Conservation (phyloP, 92 coral and sea anemone genomes). For the Blastomussa wellsi region DNA sequence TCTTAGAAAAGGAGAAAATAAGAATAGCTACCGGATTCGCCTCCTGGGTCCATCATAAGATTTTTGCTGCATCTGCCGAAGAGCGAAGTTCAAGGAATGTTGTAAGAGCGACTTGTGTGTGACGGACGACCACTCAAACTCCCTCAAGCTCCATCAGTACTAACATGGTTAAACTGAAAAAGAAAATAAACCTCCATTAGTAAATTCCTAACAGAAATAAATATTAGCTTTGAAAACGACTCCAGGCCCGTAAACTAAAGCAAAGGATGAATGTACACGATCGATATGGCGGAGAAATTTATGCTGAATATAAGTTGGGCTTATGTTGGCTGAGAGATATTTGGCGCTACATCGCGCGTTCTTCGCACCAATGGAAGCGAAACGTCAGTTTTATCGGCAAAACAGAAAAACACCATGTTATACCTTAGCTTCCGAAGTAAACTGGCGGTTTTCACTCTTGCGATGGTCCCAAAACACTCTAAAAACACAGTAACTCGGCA, state of each 20-base stretch:
- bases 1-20: neutral
- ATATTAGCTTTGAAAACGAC: conserved; percentile 13
- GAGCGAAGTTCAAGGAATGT: conserved; percentile 38
- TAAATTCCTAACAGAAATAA: neutral
- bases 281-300: conserved; percentile 31
- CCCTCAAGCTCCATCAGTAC: neutral
- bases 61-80: conserved; percentile 36
- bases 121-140: conserved; percentile 26
- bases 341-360: neutral
- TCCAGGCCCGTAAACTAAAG: conserved; percentile 1
- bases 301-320: conserved; percentile 50
- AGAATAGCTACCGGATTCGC: conserved; percentile 34
- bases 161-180: conserved; percentile 40
- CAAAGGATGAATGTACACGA: conserved; percentile 3
- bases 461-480: conserved; percentile 4
- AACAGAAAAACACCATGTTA: neutral
- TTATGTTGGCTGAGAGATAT: neutral
- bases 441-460: conserved; percentile 11
- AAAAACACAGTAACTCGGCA: conserved; percentile 31
- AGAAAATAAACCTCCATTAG: conserved; percentile 1
- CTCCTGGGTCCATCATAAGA: conserved; percentile 34
- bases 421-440: conserved; percentile 37
- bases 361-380: neutral
- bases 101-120: neutral
- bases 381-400: neutral